Base-by-base conservation (phyloP, 1,140 invertebrate species). In the Drosophila sulfurigaster region DNA sequence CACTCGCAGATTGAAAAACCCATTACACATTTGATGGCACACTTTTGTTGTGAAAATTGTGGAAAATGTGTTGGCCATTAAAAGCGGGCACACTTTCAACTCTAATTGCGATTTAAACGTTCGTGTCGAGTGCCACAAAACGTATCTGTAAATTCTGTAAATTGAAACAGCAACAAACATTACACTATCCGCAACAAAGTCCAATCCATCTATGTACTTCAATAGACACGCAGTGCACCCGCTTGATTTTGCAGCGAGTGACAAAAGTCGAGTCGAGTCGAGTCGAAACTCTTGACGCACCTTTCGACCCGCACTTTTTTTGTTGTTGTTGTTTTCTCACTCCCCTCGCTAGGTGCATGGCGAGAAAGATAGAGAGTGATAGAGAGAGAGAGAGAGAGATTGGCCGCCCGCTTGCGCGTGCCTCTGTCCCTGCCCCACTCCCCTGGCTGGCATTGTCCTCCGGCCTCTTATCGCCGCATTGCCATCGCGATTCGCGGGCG, bases 51-150 rank as follows among this genome's bases (percentile, higher is more conserved):
- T 35, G 59, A 38, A 72, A 64, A 64, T 38, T 56, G 49, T 30
- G 60, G 25, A 43, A 13, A 32, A 5, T 38, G 35, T 38, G 35
- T 25, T 28, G 28, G 64, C 41, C 62, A 67, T 64, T 75, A 69
- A 73, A 81, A 70, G 79, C 71, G 79, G 82, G 82, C 82, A 79
- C 71, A 81, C 79, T 76, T 59, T 75, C 45, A n/a, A 48, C 74
- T 75, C 80, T 88, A 83, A 87, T 87, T 87, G 79, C 82, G 30
- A 88, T 87, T 79, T 86, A 86, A 85, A 81, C 82, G 82, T 46
- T 85, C 52, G 43, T 58, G 51, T 81, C 82, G 82, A 85, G 79
- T 87, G 79, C 51, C 79, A 65, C 20, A 86, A 87, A 78, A 87
- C 76, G 11, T 5, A 3, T n/a, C 7, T 72, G 58, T 75, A 65